Conservation (phyloP, 2,113 vertebrate species). For the Nematolebias whitei region DNA sequence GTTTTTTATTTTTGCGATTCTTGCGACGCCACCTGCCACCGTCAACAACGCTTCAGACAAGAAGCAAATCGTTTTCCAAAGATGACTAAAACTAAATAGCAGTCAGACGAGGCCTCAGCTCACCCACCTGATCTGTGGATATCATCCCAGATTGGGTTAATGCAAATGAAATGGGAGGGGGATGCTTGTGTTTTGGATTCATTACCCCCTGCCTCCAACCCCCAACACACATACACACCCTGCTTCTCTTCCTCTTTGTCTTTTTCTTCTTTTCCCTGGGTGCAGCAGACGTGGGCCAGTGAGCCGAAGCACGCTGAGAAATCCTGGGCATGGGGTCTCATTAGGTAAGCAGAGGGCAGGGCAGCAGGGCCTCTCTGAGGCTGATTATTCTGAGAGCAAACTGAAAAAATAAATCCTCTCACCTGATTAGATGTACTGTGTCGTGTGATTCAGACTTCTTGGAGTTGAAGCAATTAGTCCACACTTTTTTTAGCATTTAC, state of each 20-base stretch:
- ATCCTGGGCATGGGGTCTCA: constrained; percentile 76
- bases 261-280: constrained; percentile 58
- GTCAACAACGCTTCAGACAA: constrained; percentile 29
- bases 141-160: constrained; percentile 63
- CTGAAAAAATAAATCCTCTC: constrained; percentile 52
- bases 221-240: background rate
- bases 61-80: too few species aligned
- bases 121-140: constrained; percentile 66
- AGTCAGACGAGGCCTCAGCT: constrained; percentile 47
- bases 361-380: constrained; percentile 63
- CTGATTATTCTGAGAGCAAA: constrained; percentile 73
- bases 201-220: background rate
- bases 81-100: too few species aligned
- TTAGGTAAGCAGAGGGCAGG: constrained; percentile 80
- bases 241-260: constrained; percentile 37
- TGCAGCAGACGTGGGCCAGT: constrained; percentile 59
- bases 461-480: constrained; percentile 42
- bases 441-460: constrained; percentile 45
- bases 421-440: constrained; percentile 53
- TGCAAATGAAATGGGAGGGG: constrained; percentile 70
- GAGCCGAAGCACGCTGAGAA: constrained; percentile 63
- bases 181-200: constrained; percentile 59
- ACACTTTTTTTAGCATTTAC: constrained; percentile 15
- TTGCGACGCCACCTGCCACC: constrained; percentile 59
- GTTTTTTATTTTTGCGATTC: constrained; percentile 14